phyloP scores from a whole-genome alignment of 2,797 vertebrate species.

The Parambassis ranga region DNA sequence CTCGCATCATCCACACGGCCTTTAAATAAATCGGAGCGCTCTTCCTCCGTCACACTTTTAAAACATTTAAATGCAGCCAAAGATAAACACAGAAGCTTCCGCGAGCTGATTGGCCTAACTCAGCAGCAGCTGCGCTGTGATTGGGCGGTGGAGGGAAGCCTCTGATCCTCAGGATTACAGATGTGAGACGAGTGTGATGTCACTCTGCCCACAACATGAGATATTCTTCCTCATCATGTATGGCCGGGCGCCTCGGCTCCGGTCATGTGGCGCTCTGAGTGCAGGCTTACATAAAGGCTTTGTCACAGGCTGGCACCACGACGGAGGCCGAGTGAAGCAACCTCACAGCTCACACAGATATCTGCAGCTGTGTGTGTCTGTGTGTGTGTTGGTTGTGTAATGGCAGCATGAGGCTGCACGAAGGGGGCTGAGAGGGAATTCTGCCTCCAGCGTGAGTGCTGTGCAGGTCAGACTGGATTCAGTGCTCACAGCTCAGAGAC shows the following conservation, averaged over 20 bases:
- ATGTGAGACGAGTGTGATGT: conserved; percentile 55
- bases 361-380: background rate
- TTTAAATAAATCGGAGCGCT: conserved; percentile 53
- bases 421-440: conserved; percentile 29
- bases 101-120: background rate
- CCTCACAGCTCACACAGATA: background rate
- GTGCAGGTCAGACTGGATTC: conserved; percentile 34
- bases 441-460: conserved; percentile 10
- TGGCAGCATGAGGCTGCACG: background rate
- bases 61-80: conserved; percentile 28
- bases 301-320: conserved; percentile 25
- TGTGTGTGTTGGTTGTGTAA: background rate
- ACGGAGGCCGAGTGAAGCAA: too few relatives aligned
- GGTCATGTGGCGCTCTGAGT: conserved; percentile 52
- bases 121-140: conserved; percentile 12
- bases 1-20: conserved; percentile 13
- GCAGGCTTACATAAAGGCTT: conserved; percentile 64
- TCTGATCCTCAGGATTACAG: conserved; percentile 60
- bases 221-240: conserved; percentile 74
- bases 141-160: conserved; percentile 23
- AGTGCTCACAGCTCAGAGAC: background rate
- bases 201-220: conserved; percentile 42
- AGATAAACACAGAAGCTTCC: conserved; percentile 25
- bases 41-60: background rate
- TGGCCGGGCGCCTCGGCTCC: conserved; percentile 57